phyloP scores from a whole-genome alignment of 2,888 invertebrate species.

The Arge pagana region DNA sequence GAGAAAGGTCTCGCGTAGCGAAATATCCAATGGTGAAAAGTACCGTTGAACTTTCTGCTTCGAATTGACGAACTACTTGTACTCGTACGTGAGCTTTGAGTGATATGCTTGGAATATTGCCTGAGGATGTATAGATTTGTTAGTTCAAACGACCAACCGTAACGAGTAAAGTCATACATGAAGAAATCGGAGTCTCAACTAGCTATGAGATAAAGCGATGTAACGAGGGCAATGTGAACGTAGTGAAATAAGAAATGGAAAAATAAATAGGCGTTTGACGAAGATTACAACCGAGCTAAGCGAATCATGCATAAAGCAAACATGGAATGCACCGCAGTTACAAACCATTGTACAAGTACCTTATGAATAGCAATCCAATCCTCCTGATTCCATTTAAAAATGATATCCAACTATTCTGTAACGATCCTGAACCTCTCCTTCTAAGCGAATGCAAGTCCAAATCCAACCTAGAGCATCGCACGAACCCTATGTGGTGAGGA shows the following conservation, averaged over 20 bases:
- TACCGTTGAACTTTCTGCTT: too few species aligned
- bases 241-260: too few species aligned
- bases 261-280: background rate
- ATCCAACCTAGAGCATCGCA: conserved; percentile 37
- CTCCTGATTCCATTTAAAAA: conserved; percentile 33
- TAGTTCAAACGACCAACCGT: too few species aligned
- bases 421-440: conserved; percentile 21
- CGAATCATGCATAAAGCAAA: conserved; percentile 40
- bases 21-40: too few species aligned
- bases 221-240: too few species aligned
- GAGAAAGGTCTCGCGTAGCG: too few species aligned
- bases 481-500: conserved; percentile 23
- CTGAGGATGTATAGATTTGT: conserved; percentile 10
- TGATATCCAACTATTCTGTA: conserved; percentile 21
- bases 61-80: too few species aligned
- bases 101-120: too few species aligned
- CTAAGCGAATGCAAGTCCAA: conserved; percentile 35
- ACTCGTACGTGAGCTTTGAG: too few species aligned
- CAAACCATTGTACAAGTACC: conserved; percentile 39
- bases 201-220: too few species aligned
- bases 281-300: conserved; percentile 19
- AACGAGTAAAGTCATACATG: too few species aligned
- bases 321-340: conserved; percentile 34
- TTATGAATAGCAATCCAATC: conserved; percentile 33
- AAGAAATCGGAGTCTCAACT: too few species aligned